Conservation (phyloP, 2,888 invertebrate genomes). For the Chelonus formosanus region DNA sequence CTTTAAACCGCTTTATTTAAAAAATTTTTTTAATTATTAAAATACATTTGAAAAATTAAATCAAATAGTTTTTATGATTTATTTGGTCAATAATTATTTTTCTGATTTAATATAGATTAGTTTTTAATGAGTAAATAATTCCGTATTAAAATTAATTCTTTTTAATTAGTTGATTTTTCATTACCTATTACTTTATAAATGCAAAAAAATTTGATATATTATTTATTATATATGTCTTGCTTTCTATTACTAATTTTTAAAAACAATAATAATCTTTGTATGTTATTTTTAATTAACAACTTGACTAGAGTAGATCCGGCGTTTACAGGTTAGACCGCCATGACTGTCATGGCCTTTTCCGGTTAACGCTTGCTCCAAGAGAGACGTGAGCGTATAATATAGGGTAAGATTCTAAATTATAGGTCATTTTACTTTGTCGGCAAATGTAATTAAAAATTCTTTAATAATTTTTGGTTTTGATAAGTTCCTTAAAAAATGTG, state of each 20-base stretch:
- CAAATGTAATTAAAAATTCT: conserved; percentile 9
- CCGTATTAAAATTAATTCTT: too few relatives aligned
- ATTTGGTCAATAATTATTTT: too few relatives aligned
- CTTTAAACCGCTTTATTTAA: too few relatives aligned
- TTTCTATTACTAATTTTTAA: neutral
- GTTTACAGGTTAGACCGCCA: conserved; percentile 44
- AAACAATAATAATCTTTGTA: neutral
- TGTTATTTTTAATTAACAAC: conserved; percentile 12
- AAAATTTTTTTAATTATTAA: too few relatives aligned
- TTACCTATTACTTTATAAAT: too few relatives aligned
- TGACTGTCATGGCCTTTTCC: conserved; percentile 65
- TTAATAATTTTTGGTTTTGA: neutral
- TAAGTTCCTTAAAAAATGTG: neutral
- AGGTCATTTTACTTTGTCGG: conserved; percentile 23
- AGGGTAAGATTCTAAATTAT: conserved; percentile 44
- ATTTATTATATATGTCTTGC: too few relatives aligned
- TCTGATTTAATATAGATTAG: too few relatives aligned
- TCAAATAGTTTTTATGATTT: too few relatives aligned
- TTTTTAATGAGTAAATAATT: too few relatives aligned
- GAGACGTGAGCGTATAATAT: conserved; percentile 57
- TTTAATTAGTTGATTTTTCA: too few relatives aligned
- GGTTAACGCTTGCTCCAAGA: conserved; percentile 61
- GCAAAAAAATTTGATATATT: neutral
- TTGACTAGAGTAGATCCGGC: conserved; percentile 50
- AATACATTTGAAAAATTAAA: too few relatives aligned